These are phyloP conservation scores for Ornithorhynchus anatinus DNA, from an alignment of 2,113 vertebrate species.

Conservation along the genomic window DNA sequence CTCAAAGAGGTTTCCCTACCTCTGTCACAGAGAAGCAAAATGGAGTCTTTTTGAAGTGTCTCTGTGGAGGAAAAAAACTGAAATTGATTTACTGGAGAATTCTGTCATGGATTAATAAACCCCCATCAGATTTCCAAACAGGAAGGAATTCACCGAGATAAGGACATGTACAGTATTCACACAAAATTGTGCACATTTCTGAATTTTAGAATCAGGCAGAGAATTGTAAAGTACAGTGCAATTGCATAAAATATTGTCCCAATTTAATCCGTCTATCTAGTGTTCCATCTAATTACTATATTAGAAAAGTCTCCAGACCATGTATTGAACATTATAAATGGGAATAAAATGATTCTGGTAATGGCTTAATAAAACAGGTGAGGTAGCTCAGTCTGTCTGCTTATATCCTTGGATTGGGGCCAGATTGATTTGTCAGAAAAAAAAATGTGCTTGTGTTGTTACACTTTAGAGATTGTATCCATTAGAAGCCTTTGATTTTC, in stretches of 20 bases:
- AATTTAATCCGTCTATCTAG: conserved; percentile 63
- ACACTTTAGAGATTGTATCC: conserved; percentile 43
- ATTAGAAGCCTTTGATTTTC: conserved; percentile 52
- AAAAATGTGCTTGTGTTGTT: conserved; percentile 47
- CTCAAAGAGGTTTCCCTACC: background rate
- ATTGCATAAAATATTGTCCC: conserved; percentile 54
- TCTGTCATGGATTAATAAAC: background rate
- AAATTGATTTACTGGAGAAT: background rate
- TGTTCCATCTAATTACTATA: conserved; percentile 72
- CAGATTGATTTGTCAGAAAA: conserved; percentile 64
- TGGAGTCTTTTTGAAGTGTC: background rate
- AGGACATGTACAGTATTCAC: background rate
- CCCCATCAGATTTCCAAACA: conserved; percentile 1
- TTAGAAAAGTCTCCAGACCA: conserved; percentile 73
- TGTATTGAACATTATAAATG: conserved; percentile 76
- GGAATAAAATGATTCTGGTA: conserved; percentile 78
- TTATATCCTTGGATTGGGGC: conserved; percentile 63
- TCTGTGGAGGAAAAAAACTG: background rate
- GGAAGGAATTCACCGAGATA: background rate
- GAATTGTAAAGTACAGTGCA: conserved; percentile 3
- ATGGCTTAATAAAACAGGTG: conserved; percentile 77
- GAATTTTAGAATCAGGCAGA: conserved; percentile 33
- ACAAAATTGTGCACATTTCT: fast-evolving
- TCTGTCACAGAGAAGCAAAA: background rate
- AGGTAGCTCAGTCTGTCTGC: conserved; percentile 67